Evolutionary conservation across 2,888 invertebrate genomes (phyloP).

Genomic region (Miltochrista miniata): DNA sequence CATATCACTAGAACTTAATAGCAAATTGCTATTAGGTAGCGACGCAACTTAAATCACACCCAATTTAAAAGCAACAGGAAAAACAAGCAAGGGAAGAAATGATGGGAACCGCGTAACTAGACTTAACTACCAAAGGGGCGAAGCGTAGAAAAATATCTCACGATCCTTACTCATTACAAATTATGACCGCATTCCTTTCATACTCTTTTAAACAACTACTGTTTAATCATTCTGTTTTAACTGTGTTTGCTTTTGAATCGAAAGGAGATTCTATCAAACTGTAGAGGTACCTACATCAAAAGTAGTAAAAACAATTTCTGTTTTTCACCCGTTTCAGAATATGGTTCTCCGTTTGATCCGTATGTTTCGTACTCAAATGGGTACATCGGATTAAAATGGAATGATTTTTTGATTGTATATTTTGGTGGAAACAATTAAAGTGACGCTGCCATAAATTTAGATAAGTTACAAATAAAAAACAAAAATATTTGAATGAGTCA

Average conservation of each 20-base stretch:
- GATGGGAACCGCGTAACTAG: constrained; percentile 78
- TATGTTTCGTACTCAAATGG: too few species aligned
- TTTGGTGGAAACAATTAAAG: too few species aligned
- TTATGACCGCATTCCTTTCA: constrained; percentile 80
- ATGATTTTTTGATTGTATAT: too few species aligned
- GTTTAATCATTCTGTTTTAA: constrained; percentile 30
- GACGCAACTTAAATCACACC: constrained; percentile 59
- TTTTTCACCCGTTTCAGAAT: too few species aligned
- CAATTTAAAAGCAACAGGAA: constrained; percentile 55
- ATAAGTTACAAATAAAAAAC: too few species aligned
- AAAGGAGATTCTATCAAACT: constrained; percentile 1
- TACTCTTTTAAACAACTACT: constrained; percentile 59
- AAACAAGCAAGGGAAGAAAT: constrained; percentile 53
- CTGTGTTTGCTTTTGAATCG: constrained; percentile 50
- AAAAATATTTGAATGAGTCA: too few species aligned
- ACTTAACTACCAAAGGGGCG: constrained; percentile 71
- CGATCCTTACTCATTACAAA: constrained; percentile 81
- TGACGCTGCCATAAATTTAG: too few species aligned
- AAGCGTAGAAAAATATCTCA: constrained; percentile 77
- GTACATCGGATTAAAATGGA: too few species aligned
- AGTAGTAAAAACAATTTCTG: background rate
- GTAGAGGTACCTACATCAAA: background rate
- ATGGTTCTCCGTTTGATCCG: too few species aligned
- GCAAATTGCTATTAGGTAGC: constrained; percentile 46
- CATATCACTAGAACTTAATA: constrained; percentile 48